Evolutionary conservation across 2,113 vertebrate species (phyloP), one percentile per base, ranked within the genome.

Genomic region (Myrmecophaga tridactyla): DNA sequence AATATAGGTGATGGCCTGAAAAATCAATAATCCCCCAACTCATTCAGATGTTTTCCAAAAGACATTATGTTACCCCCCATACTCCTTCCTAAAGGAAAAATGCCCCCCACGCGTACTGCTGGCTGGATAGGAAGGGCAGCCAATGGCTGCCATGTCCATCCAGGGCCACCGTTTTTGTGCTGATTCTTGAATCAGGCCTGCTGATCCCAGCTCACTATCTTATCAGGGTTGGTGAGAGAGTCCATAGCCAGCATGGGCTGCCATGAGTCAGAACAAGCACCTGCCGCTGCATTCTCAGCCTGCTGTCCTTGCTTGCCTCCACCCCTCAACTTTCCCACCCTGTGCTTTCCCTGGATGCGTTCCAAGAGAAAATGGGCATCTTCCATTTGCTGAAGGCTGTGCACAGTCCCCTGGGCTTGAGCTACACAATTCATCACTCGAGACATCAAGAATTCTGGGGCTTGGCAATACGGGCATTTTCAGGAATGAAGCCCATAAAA

Each of bases 191-290:
- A 17, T 4, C 4, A 6, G 77, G 39, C 6, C 27, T 10, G 8
- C 17, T 6, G 0, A 0, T 5, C 17, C 2, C 11, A 0, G 34
- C 10, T 0, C 0, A 15, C 29, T 11, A 2, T 34, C 34, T n/a
- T 21, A 17, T 43, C 0, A 13, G 63, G 56, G n/a, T 0, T 6
- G 27, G 9, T 2, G 39, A 1, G 10, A 72, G 23, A 0, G 13
- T 34, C 14, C 0, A 4, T 18, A 4, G 43, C 6, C 11, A 18
- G 1, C 77, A 7, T n/a, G 6, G n/a, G 87, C 13, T 6, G 1
- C 60, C 2, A 23, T 0, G 15, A 0, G 41, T 31, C 0, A 36
- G 23, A 58, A 21, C 4, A 0, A 1, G n/a, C 29, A 0, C 9
- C 21, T 12, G 12, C 6, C 36, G 14, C 84, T 6, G 21, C 1